A percentile compares a stretch with the other conserved stretches of the same genome.
phyloP scores from a whole-genome alignment of 2,888 invertebrate genomes.

The Tanytarsus gracilentus region DNA sequence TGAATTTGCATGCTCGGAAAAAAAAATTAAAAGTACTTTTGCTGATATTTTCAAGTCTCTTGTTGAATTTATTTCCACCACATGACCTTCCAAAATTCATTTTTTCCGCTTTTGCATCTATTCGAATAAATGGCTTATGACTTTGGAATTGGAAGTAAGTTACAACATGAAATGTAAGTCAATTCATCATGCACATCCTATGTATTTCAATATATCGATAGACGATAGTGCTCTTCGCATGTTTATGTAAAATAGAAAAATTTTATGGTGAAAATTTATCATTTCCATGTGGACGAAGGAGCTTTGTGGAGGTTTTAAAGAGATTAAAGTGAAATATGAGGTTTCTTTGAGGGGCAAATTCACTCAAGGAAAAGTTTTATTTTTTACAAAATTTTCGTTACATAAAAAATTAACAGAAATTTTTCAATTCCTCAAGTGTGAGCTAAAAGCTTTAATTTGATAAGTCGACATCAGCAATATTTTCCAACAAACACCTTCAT shows the following conservation, averaged over 20 bases:
- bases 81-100: constrained; percentile 13
- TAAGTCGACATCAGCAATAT: too few species aligned
- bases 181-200: background rate
- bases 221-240: background rate
- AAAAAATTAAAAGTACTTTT: background rate
- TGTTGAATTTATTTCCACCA: constrained; percentile 13
- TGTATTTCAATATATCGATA: background rate
- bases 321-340: too few species aligned
- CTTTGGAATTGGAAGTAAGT: background rate
- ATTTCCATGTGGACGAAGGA: too few species aligned
- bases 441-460: too few species aligned
- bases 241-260: background rate
- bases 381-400: too few species aligned
- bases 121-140: background rate
- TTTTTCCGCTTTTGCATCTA: background rate
- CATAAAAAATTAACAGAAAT: too few species aligned
- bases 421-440: too few species aligned
- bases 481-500: too few species aligned
- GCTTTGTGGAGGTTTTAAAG: too few species aligned
- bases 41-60: background rate
- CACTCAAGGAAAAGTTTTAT: too few species aligned
- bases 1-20: background rate
- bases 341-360: too few species aligned
- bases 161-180: background rate
- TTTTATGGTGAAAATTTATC: too few species aligned